Evolutionary conservation across 2,888 invertebrate species (phyloP), one percentile per base, ranked within the genome.

Genomic region (Coelopa pilipes): DNA sequence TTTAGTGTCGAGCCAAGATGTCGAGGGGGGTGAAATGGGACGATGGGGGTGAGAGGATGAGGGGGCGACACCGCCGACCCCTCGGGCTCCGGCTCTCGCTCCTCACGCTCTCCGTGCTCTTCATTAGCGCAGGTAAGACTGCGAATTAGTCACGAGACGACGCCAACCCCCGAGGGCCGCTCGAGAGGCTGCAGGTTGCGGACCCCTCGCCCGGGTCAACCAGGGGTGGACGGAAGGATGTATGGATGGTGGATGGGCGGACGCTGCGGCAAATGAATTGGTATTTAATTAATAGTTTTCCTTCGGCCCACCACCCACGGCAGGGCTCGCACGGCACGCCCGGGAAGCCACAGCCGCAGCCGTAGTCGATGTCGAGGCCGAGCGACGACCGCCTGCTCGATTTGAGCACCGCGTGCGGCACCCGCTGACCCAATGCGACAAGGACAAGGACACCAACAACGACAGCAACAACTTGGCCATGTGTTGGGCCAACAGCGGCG

Each of bases 201-300:
- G 57, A 57, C n/a, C n/a, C n/a, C n/a, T n/a, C n/a, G n/a, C 34
- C 34, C 34, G 34, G 34, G 34, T 34, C 34, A n/a, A n/a, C n/a
- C n/a, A n/a, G n/a, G n/a, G n/a, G n/a, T n/a, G n/a, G n/a, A n/a
- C n/a, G n/a, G n/a, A n/a, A n/a, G n/a, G n/a, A n/a, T n/a, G n/a
- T n/a, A n/a, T n/a, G n/a, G n/a, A n/a, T n/a, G n/a, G n/a, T n/a
- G n/a, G n/a, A n/a, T n/a, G n/a, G n/a, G n/a, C n/a, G 84, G 83
- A 84, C n/a, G 53, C 13, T n/a, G 12, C 24, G 17, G 59, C 47
- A 55, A 85, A 85, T 85, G 84, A 85, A 85, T 85, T 85, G 84
- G 82, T 86, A 85, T 85, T 85, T 85, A 86, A 85, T 85, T 85
- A 86, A 85, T 86, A 85, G 85, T 85, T 85, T 86, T 84, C 85